Evolutionary conservation across 2,888 invertebrate genomes (phyloP), one percentile per base, ranked within the genome.

Genomic region (Crocallis elinguaria): DNA sequence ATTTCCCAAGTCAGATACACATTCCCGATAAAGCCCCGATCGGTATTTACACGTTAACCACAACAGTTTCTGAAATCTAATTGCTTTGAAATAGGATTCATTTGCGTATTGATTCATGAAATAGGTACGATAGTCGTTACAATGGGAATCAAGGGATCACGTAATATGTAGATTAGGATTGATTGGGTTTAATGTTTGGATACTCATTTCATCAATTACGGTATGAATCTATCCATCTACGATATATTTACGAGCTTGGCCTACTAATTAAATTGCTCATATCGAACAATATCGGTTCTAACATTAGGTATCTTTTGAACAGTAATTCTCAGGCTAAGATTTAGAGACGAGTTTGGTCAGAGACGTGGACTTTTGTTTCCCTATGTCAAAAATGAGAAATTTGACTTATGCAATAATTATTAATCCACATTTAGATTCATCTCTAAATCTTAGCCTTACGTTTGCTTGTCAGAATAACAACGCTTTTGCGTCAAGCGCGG

Each of bases 71-170:
- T 25, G 41, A 30, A 38, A 55, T 50, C 30, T 49, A 58, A 61
- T 61, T 61, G 58, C 39, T 48, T 44, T 13, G 42, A 32, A 56
- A 53, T 44, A 30, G 41, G 23, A 53, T 45, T 48, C 36, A 50
- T 61, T 58, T 58, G 50, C 27, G 44, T 51, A 55, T 49, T 61
- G 52, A 53, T 58, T 49, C 50, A 41, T 52, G 43, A 48, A 42
- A 52, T 51, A n/a, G n/a, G n/a, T n/a, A 21, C 32, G 33, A 56
- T 42, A 41, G 23, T 16, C 25, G 42, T 50, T 46, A 42, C 42
- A 43, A 50, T 48, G 5, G 43, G 50, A 48, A 56, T 56, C 38
- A 51, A 36, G 36, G 46, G 51, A 56, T 56, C 43, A 36, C 36
- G 48, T 43, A 35, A 27, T 48, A 48, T 48, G 44, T 38, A 30